These are phyloP conservation scores for Horisme vitalbata DNA, from an alignment of 2,888 invertebrate genomes.

Conservation along the genomic window DNA sequence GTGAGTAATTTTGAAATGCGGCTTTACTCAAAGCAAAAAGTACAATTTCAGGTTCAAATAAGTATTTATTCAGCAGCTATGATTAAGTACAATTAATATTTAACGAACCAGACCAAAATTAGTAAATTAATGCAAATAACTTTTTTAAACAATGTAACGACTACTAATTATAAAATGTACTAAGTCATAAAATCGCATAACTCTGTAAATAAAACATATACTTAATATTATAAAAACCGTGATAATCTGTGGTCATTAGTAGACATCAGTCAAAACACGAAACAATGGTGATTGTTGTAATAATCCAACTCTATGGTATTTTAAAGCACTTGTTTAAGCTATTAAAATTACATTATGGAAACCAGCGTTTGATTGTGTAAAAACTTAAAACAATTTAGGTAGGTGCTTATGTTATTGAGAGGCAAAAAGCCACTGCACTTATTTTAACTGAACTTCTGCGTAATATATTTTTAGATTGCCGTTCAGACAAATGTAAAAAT, in stretches of 20 bases:
- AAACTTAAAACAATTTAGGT: background rate
- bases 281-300: constrained; percentile 70
- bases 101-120: too few relatives aligned
- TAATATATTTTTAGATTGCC: too few relatives aligned
- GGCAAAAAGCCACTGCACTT: background rate
- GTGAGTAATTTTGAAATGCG: too few relatives aligned
- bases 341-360: constrained; percentile 36
- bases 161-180: too few relatives aligned
- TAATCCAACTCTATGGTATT: constrained; percentile 42
- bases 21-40: too few relatives aligned
- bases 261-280: constrained; percentile 62
- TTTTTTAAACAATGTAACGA: too few relatives aligned
- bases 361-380: constrained; percentile 18
- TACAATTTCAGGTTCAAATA: too few relatives aligned
- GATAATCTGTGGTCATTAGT: constrained; percentile 60
- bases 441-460: background rate
- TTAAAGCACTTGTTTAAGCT: constrained; percentile 35
- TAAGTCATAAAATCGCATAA: constrained; percentile 13
- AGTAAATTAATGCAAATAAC: too few relatives aligned
- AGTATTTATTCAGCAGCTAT: too few relatives aligned
- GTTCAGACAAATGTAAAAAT: constrained; percentile 3
- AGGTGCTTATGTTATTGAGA: background rate
- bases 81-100: too few relatives aligned
- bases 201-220: constrained; percentile 33
- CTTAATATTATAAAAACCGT: constrained; percentile 47